These are phyloP conservation scores for Potorous gilbertii DNA, from an alignment of 2,797 vertebrate genomes.

Conservation along the genomic window DNA sequence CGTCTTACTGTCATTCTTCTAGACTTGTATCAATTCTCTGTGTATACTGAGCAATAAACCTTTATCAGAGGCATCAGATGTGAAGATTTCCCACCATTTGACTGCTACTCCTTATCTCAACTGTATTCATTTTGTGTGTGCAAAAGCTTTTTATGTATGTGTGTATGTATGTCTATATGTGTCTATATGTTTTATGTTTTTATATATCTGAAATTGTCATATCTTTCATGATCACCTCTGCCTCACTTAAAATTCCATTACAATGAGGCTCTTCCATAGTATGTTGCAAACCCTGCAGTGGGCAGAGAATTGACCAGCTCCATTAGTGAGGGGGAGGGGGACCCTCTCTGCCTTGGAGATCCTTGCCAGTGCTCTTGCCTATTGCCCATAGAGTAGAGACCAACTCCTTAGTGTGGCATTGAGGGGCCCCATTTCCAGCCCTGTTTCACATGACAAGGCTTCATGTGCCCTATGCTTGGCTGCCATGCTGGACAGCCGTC, in stretches of 20 bases:
- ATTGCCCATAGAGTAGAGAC: neutral
- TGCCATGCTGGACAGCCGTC: neutral
- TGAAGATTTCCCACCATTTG: neutral
- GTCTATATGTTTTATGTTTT: no score
- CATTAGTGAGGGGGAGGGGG: no score
- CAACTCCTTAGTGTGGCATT: accelerated
- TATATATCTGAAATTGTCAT: neutral
- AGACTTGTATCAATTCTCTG: neutral
- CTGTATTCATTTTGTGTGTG: neutral
- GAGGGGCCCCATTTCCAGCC: neutral
- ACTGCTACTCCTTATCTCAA: neutral
- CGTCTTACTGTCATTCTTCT: neutral
- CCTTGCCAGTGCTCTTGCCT: neutral
- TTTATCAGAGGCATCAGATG: neutral
- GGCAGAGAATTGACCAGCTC: neutral
- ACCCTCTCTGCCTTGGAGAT: neutral
- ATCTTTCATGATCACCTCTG: neutral
- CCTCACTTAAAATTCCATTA: neutral
- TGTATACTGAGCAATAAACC: neutral
- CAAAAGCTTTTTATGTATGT: neutral
- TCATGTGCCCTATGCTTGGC: neutral
- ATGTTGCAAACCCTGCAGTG: neutral
- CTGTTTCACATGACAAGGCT: neutral
- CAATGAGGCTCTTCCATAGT: neutral
- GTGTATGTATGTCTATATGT: no score